Conservation (phyloP, 1,140 invertebrate species). For the Eupristina koningsbergeri region DNA sequence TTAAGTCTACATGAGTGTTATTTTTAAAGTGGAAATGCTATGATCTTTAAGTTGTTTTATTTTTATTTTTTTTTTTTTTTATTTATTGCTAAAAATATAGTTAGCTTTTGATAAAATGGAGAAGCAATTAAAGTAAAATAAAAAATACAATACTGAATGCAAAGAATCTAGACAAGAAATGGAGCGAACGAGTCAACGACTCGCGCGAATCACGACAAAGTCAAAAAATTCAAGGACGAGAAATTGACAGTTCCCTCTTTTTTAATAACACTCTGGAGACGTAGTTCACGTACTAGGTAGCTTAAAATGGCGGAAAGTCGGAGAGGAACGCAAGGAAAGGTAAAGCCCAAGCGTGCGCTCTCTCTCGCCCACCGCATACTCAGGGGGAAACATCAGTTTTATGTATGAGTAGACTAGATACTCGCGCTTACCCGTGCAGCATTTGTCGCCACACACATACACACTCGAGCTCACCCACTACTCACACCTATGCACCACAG, state of each 20-base stretch:
- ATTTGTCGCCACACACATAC: not conserved
- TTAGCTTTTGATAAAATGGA: not conserved
- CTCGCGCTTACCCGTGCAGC: not conserved
- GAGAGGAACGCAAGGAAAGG: slow-evolving; percentile 35
- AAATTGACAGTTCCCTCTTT: slow-evolving; percentile 45
- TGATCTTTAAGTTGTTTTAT: not conserved
- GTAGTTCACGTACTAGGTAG: slow-evolving; percentile 44
- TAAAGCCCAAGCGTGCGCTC: not conserved
- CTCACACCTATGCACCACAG: not conserved
- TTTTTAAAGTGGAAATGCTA: not conserved
- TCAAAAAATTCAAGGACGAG: slow-evolving; percentile 34
- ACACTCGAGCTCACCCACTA: not conserved
- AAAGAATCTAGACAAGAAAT: not conserved
- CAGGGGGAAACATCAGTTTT: not conserved
- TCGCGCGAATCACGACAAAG: not conserved
- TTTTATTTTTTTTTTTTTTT: no score
- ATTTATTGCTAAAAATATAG: not conserved
- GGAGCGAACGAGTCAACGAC: not conserved
- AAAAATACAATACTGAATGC: not conserved
- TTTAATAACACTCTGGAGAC: slow-evolving; percentile 18
- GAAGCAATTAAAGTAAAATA: not conserved
- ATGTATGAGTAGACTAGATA: not conserved
- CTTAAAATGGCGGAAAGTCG: slow-evolving; percentile 46
- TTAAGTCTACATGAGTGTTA: not conserved
- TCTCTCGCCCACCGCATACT: slow-evolving; percentile 12